phyloP scores from a whole-genome alignment of 2,888 invertebrate genomes.

The Cantharis rustica region DNA sequence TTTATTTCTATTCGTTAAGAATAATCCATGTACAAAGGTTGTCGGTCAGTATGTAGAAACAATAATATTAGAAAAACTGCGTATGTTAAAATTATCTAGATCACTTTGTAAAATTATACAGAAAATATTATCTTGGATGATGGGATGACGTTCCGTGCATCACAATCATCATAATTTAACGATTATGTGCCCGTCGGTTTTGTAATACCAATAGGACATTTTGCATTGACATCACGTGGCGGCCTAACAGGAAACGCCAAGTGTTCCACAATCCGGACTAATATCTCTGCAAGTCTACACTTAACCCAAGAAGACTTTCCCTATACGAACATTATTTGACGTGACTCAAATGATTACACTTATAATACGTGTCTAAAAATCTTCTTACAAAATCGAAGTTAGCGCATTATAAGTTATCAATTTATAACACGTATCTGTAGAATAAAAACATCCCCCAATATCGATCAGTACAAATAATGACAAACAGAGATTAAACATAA shows the following conservation, averaged over 20 bases:
- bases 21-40: too few species aligned
- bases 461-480: not conserved
- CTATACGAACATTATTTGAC: conserved; percentile 24
- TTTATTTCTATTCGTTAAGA: too few species aligned
- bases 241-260: conserved; percentile 29
- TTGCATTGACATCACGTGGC: conserved; percentile 29
- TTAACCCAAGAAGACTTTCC: conserved; percentile 16
- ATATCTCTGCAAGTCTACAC: conserved; percentile 27
- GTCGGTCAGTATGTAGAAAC: not conserved
- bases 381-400: not conserved
- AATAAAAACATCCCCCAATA: not conserved
- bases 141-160: not conserved
- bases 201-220: conserved; percentile 26
- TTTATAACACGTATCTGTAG: not conserved
- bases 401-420: not conserved
- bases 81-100: not conserved
- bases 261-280: conserved; percentile 27
- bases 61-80: not conserved
- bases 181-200: conserved; percentile 23
- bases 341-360: conserved; percentile 21
- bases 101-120: not conserved
- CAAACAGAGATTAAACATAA: not conserved
- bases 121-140: not conserved
- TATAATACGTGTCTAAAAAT: conserved; percentile 2
- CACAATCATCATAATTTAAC: conserved; percentile 18